Percentiles rank a stretch among this genome's conserved stretches.
phyloP scores from a whole-genome alignment of 1,140 invertebrate species.

The Drosophila kepulauana region DNA sequence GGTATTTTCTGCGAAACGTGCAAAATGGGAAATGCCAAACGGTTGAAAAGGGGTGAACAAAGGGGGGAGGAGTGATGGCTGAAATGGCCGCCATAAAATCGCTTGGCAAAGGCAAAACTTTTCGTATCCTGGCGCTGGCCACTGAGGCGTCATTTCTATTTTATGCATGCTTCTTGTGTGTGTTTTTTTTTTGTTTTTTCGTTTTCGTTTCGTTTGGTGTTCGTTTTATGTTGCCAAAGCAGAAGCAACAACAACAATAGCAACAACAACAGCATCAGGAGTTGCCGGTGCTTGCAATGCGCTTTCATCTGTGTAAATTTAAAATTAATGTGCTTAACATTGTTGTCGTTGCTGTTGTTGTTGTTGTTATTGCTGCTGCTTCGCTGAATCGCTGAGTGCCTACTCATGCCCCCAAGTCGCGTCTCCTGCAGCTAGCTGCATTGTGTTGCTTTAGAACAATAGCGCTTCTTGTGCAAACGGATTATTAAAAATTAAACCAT shows the following conservation, averaged over 20 bases:
- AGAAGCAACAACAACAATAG: neutral
- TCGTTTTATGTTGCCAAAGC: neutral
- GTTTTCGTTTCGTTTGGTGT: conserved; percentile 1
- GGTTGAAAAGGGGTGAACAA: too few species aligned
- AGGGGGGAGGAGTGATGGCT: neutral
- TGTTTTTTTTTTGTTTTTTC: conserved; percentile 26
- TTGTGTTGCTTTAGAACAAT: conserved; percentile 55
- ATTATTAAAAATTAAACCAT: conserved; percentile 75
- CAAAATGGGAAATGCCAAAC: conserved; percentile 11
- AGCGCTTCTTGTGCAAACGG: conserved; percentile 54
- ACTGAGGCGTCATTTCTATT: conserved; percentile 52
- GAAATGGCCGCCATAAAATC: conserved; percentile 60
- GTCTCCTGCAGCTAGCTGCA: conserved; percentile 1
- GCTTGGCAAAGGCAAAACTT: conserved; percentile 65
- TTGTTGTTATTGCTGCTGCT: conserved; percentile 18
- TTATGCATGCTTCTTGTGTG: conserved; percentile 47
- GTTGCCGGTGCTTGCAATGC: conserved; percentile 48
- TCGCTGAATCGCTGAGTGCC: conserved; percentile 49
- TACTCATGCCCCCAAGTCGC: conserved; percentile 1
- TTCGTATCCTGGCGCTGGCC: conserved; percentile 38
- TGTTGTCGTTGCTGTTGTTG: conserved; percentile 24
- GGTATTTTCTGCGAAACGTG: conserved; percentile 86
- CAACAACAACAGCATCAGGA: conserved; percentile 31
- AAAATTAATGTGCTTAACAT: conserved; percentile 71
- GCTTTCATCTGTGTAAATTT: conserved; percentile 71